phyloP scores from a whole-genome alignment of 2,113 vertebrate genomes.

The Mungos mungo region DNA sequence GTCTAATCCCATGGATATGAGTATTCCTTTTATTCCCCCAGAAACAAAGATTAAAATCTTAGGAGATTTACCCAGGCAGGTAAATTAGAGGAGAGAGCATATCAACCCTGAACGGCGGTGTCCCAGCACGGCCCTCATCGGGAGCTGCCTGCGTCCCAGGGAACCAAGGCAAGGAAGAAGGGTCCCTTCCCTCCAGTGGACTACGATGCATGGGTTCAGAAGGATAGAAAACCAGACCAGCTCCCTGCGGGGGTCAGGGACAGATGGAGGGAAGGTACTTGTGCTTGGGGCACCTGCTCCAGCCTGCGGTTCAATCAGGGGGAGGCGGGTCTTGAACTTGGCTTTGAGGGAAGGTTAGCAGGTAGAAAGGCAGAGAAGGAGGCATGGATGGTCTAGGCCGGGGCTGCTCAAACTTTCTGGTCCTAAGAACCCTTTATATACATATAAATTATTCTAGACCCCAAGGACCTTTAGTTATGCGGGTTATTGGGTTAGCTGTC shows the following conservation, averaged over 20 bases:
- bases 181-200: neutral
- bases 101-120: accelerated
- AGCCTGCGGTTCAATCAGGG: accelerated
- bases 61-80: neutral
- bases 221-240: accelerated
- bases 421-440: neutral
- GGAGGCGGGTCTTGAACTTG: neutral
- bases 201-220: accelerated
- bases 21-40: neutral
- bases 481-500: neutral
- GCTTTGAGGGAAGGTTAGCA: neutral
- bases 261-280: neutral
- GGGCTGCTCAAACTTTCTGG: neutral
- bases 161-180: accelerated
- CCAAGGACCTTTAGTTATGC: neutral
- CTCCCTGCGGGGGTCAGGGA: accelerated
- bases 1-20: neutral
- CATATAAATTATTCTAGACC: neutral
- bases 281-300: accelerated
- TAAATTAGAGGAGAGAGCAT: neutral
- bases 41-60: neutral
- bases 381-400: accelerated
- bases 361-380: neutral
- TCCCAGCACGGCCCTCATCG: accelerated
- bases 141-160: neutral